phyloP scores from a whole-genome alignment of 2,797 vertebrate species.

The Poeciliopsis turneri region DNA sequence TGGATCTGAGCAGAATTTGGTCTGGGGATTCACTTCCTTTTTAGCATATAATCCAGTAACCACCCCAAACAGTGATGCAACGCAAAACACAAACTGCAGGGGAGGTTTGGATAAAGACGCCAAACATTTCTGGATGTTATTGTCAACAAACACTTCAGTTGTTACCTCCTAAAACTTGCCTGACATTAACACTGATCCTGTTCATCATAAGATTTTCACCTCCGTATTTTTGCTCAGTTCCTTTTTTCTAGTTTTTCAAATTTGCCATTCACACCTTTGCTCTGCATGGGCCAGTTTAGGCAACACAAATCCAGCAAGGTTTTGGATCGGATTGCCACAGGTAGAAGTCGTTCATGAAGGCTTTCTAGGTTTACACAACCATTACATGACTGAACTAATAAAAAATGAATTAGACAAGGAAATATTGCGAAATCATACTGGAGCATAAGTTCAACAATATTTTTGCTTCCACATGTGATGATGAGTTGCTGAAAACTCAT shows the following conservation, averaged over 20 bases:
- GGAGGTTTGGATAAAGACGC: not conserved
- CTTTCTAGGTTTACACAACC: not conserved
- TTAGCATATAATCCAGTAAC: not conserved
- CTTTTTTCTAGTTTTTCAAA: not conserved
- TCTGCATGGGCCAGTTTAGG: not conserved
- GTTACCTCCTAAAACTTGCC: not conserved
- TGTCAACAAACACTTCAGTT: not conserved
- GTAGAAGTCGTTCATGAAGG: not conserved
- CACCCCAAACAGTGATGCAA: not conserved
- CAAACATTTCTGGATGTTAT: not conserved
- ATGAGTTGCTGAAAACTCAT: too few relatives aligned
- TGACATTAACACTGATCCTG: not conserved
- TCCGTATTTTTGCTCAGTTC: not conserved
- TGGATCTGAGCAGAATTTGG: not conserved
- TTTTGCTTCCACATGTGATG: too few relatives aligned
- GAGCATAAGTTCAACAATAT: not conserved
- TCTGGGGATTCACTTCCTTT: not conserved
- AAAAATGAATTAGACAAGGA: not conserved
- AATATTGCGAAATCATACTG: not conserved
- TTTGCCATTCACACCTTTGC: not conserved
- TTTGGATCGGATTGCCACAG: not conserved
- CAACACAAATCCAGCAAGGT: not conserved
- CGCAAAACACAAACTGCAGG: not conserved
- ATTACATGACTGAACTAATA: not conserved
- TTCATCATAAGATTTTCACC: not conserved